Evolutionary conservation across 2,888 invertebrate genomes (phyloP), one percentile per base, ranked within the genome.

Genomic region (Caenorhabditis sp.): DNA sequence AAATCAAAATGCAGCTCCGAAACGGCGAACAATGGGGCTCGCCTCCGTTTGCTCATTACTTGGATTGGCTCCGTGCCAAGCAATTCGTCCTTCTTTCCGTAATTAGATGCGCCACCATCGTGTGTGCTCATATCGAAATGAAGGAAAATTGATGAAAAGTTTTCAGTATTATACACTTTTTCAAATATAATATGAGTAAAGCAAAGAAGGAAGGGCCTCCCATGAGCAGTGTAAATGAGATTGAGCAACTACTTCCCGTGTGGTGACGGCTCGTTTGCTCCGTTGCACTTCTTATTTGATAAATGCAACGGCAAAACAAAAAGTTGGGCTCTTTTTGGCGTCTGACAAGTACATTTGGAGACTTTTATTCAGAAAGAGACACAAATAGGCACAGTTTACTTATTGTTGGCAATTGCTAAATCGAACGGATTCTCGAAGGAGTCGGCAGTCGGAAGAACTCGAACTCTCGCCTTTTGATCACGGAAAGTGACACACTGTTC

Each of bases 401-500:
- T n/a, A n/a, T n/a, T 22, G 39, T 32, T 58, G 17, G 66, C 48
- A 1, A 66, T 30, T 1, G 59, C 32, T 15, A 70, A 20, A 11
- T 70, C 70, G 20, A 70, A 70, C 5, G 70, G 53, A 50, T 53
- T 70, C 37, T 70, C 70, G 41, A 70, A 59, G 9, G 70, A 70
- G 9, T 70, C 70, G 0, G 68, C 41, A 0, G 43, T 58, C 13
- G 75, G 68, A 7, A 75, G 46, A 4, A 75, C 68, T 11, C 75
- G 62, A 30, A 75, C 75, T 15, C 61, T 43, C 17, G 65, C 70
- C 22, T 77, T 80, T 45, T 88, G 88, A 39, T 88, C 88, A 2
- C 83, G 76, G 70, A 88, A 88, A 1, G 82, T 78, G 39, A 80
- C 65, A 52, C 85, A 84, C 68, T 88, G 87, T 39, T 88, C 88